Evolutionary conservation across 2,888 invertebrate genomes (phyloP).

Genomic region (Pedicia rivosa): DNA sequence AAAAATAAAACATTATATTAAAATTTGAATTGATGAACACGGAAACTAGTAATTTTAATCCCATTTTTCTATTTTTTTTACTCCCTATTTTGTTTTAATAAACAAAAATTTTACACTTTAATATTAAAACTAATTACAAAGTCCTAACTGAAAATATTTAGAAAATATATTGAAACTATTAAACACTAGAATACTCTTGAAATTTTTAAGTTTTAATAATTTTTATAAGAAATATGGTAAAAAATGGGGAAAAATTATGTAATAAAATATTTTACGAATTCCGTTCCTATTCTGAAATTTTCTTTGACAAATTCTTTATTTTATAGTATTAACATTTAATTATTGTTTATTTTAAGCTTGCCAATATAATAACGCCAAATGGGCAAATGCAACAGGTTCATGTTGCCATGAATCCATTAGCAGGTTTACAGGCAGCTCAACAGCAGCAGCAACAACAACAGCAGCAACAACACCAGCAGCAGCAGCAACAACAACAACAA

Average conservation of each 20-base stretch:
- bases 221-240: too few relatives aligned
- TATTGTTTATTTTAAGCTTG: slow-evolving; percentile 18
- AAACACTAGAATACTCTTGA: too few relatives aligned
- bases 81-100: background rate
- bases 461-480: slow-evolving; percentile 11
- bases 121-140: too few relatives aligned
- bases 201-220: too few relatives aligned
- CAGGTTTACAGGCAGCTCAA: slow-evolving; percentile 21
- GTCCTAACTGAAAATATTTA: background rate
- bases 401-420: slow-evolving; percentile 40
- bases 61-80: slow-evolving; percentile 7
- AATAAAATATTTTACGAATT: too few relatives aligned
- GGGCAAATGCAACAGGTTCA: slow-evolving; percentile 85
- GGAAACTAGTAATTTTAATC: slow-evolving; percentile 2
- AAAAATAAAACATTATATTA: slow-evolving; percentile 8
- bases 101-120: background rate
- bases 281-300: too few relatives aligned
- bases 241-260: too few relatives aligned
- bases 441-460: slow-evolving; percentile 14
- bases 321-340: slow-evolving; percentile 24
- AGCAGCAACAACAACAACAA: slow-evolving; percentile 12
- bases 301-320: too few relatives aligned
- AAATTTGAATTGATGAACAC: background rate
- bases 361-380: slow-evolving; percentile 73
- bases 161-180: too few relatives aligned